These are phyloP conservation scores for Gambusia affinis DNA, from an alignment of 2,113 vertebrate species.

Conservation along the genomic window DNA sequence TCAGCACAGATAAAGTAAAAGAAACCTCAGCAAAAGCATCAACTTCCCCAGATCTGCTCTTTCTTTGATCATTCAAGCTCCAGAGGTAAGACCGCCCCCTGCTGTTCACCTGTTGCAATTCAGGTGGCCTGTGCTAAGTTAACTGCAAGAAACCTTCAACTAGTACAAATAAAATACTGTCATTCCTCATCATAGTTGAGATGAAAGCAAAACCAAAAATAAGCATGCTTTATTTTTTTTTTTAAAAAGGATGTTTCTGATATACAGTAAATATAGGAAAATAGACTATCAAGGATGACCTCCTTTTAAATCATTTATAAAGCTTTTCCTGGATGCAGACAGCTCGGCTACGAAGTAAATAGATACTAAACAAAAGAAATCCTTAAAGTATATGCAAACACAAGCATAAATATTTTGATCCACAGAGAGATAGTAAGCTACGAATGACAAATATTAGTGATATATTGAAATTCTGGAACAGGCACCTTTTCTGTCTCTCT, in stretches of 20 bases:
- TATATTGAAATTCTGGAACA: conserved; percentile 82
- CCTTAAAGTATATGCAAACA: conserved; percentile 84
- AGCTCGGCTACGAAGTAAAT: conserved; percentile 81
- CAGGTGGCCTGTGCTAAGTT: conserved; percentile 30
- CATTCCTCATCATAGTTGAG: conserved; percentile 68
- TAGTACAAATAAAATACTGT: conserved; percentile 73
- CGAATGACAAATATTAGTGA: conserved; percentile 84
- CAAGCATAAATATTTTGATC: conserved; percentile 86
- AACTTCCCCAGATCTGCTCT: conserved; percentile 46
- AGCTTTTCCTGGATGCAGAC: conserved; percentile 81
- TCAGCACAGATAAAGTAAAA: conserved; percentile 63
- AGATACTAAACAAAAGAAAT: conserved; percentile 82
- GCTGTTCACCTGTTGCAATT: conserved; percentile 50
- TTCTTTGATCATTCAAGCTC: conserved; percentile 50
- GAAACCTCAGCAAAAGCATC: conserved; percentile 55
- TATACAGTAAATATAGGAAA: conserved; percentile 83
- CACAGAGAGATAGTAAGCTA: conserved; percentile 81
- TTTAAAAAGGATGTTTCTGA: conserved; percentile 77
- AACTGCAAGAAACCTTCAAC: conserved; percentile 61
- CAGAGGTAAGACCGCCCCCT: conserved; percentile 53
- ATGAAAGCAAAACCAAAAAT: conserved; percentile 79
- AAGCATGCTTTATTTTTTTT: conserved; percentile 81
- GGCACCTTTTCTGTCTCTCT: conserved; percentile 82
- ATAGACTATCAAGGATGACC: conserved; percentile 81
- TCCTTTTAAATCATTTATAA: conserved; percentile 80